Conservation (phyloP, 2,888 invertebrate genomes). For the Onchidella celtica region DNA sequence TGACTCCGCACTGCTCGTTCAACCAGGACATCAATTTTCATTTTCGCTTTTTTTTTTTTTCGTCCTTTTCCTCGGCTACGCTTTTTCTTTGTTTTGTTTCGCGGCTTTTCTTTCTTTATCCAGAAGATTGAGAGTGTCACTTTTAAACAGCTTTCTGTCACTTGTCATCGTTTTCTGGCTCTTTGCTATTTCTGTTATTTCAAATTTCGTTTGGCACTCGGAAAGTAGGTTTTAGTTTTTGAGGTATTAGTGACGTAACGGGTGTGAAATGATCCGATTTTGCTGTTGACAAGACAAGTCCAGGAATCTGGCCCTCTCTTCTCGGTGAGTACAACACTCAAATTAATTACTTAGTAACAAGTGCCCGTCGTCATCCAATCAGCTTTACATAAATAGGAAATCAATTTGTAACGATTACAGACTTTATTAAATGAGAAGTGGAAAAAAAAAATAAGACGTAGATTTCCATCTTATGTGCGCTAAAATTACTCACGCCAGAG, state of each 20-base stretch:
- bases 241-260: not conserved
- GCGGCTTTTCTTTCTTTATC: not conserved
- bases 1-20: not conserved
- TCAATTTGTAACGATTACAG: no score
- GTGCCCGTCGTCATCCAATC: not conserved
- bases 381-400: no score
- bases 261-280: constrained; percentile 1
- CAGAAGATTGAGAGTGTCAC: no score
- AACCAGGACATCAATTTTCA: not conserved
- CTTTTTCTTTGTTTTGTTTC: not conserved
- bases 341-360: constrained; percentile 13
- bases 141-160: no score
- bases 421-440: no score
- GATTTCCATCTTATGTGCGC: not conserved
- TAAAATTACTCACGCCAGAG: not conserved
- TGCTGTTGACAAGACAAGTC: constrained; percentile 15
- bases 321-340: constrained; percentile 14
- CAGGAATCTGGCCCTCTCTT: not conserved
- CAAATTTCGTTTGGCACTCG: constrained; percentile 14
- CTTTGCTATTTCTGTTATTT: not conserved
- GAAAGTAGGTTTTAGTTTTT: constrained; percentile 19
- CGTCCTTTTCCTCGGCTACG: no score
- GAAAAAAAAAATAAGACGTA: no score
- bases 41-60: not conserved
- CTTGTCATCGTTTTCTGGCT: not conserved